These are phyloP conservation scores for Megalurothrips usitatus DNA, from an alignment of 2,888 invertebrate genomes.

Conservation along the genomic window DNA sequence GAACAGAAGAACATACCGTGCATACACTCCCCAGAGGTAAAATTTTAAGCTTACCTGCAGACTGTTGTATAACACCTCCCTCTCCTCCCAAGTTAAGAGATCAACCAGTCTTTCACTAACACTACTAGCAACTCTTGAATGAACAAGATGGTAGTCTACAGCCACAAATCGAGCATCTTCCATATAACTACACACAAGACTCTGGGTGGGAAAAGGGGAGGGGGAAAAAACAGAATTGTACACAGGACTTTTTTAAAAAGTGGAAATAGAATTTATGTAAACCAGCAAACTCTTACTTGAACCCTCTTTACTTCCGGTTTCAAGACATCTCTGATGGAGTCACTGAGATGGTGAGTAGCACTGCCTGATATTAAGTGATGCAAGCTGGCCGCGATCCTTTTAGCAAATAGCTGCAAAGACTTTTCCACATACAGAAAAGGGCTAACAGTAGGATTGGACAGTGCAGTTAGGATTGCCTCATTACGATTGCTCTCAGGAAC, in stretches of 20 bases:
- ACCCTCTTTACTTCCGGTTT: slow-evolving; percentile 48
- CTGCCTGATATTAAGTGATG: slow-evolving; percentile 47
- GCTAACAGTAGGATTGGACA: slow-evolving; percentile 1
- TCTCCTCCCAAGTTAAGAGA: slow-evolving; percentile 48
- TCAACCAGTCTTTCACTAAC: slow-evolving; percentile 57
- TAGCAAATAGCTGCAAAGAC: slow-evolving; percentile 56
- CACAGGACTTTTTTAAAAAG: neutral
- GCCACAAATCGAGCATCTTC: slow-evolving; percentile 60
- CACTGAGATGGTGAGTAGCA: slow-evolving; percentile 36
- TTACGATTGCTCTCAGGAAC: neutral
- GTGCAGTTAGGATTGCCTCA: neutral
- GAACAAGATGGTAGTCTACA: slow-evolving; percentile 61
- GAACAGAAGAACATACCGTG: neutral
- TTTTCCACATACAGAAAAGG: slow-evolving; percentile 29
- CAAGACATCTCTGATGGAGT: slow-evolving; percentile 28
- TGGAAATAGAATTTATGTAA: slow-evolving; percentile 46
- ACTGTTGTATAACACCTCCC: slow-evolving; percentile 46
- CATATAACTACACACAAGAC: slow-evolving; percentile 63
- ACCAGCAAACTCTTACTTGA: neutral
- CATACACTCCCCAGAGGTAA: no score
- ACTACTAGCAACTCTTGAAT: slow-evolving; percentile 60
- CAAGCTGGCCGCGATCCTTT: slow-evolving; percentile 61
- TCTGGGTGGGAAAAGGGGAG: slow-evolving; percentile 43
- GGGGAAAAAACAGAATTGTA: neutral
- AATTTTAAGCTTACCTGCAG: slow-evolving; percentile 29